Conservation (phyloP, 2,113 vertebrate species). For the Cettia cetti region DNA sequence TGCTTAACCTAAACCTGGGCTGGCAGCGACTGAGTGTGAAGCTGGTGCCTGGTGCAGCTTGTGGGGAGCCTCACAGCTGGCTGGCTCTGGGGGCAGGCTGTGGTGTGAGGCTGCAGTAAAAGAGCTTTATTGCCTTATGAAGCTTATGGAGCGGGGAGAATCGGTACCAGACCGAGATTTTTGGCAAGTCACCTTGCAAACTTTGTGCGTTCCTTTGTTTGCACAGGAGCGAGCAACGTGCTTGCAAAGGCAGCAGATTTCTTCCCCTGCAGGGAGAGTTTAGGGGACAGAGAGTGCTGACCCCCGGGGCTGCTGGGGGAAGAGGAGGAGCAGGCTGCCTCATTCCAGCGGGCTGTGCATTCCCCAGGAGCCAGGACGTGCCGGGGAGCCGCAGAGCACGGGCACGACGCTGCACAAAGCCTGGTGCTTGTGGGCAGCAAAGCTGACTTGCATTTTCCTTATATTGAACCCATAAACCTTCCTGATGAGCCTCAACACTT, state of each 20-base stretch:
- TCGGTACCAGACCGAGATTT: background rate
- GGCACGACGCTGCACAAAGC: background rate
- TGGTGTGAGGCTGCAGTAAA: background rate
- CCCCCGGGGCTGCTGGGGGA: background rate
- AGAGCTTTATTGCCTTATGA: background rate
- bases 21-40: background rate
- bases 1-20: background rate
- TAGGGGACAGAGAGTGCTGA: background rate
- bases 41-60: no score
- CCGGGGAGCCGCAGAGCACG: background rate
- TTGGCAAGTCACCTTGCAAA: background rate
- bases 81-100: background rate
- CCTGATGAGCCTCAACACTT: background rate
- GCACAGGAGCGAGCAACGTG: background rate
- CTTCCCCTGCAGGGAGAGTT: background rate
- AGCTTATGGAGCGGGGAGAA: background rate
- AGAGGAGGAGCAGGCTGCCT: background rate
- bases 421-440: background rate
- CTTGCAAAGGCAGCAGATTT: background rate
- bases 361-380: rapidly evolving
- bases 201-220: background rate
- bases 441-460: background rate
- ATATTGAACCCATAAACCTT: background rate
- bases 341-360: rapidly evolving
- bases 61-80: rapidly evolving